Evolutionary conservation across 1,140 invertebrate species (phyloP), one percentile per base, ranked within the genome.

Genomic region (Sitophilus oryzae): DNA sequence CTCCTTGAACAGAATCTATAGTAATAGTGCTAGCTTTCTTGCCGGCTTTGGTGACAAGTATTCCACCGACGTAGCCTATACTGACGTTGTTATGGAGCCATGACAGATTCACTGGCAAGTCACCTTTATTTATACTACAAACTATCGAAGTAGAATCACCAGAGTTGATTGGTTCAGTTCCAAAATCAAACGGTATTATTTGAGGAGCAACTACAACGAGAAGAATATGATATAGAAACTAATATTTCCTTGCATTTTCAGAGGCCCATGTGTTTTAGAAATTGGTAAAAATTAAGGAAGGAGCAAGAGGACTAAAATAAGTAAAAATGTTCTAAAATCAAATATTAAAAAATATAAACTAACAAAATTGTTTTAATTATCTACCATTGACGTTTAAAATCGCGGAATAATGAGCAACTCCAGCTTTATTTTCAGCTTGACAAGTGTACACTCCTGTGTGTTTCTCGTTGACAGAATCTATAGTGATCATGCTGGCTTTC

Each of bases 401-500:
- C 14, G 85, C 81, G 10, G 82, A 78, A 66, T 82, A 79, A 25
- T 77, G 81, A 37, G 79, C 78, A 25, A 77, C 74, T 61, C 89
- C 91, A 44, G 88, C 91, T 58, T 77, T 74, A 73, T 94, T 90
- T 62, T 78, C 77, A 8, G 85, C 87, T 52, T 79, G 78, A 71
- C 84, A 87, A 52, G 80, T 81, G 70, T 84, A 87, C 55, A 79
- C 75, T 21, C 85, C 84, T n/a, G 81, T 79, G 70, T 86, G 83
- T 64, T 75, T 76, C 23, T 76, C 84, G 52, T 81, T 76, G 45
- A 89, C 80, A 4, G 80, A 77, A 58, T 87, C 81, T 64, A 91
- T 89, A 59, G 80, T 85, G 55, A 91, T 19, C 9, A 56, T 60
- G 45, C 62, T 64, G 22, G 62, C 38, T 56, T 61, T 65, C 25